Conservation (phyloP, 2,113 vertebrate genomes). For the Rhegmatorhina hoffmannsi region DNA sequence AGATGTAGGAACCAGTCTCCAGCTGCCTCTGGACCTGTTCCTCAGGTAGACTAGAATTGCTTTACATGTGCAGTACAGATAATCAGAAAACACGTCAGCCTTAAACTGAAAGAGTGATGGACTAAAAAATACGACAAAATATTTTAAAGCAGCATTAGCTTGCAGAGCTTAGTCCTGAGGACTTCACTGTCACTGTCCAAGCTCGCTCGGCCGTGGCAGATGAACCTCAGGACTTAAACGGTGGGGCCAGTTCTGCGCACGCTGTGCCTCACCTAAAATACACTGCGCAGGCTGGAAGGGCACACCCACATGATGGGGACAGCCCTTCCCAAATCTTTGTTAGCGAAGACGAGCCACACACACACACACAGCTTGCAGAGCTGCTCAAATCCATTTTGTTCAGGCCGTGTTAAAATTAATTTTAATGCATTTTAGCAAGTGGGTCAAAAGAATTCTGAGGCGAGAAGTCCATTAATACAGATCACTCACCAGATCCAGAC, state of each 20-base stretch:
- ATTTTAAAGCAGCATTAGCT: neutral
- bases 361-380: too few species aligned
- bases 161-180: too few species aligned
- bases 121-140: neutral
- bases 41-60: neutral
- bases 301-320: too few species aligned
- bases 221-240: too few species aligned
- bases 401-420: neutral
- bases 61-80: neutral
- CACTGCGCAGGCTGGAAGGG: too few species aligned
- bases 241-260: too few species aligned
- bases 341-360: too few species aligned
- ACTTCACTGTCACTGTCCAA: too few species aligned
- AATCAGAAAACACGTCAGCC: neutral
- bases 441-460: neutral
- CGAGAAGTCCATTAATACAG: neutral
- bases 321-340: too few species aligned
- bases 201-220: too few species aligned
- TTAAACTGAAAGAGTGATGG: neutral
- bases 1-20: neutral
- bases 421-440: conserved; percentile 22
- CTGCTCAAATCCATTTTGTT: neutral
- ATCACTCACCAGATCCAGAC: neutral
- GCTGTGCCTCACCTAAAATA: too few species aligned
- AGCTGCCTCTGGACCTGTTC: neutral